These are phyloP conservation scores for Metaphire vulgaris DNA, from an alignment of 1,140 invertebrate species.

Conservation along the genomic window DNA sequence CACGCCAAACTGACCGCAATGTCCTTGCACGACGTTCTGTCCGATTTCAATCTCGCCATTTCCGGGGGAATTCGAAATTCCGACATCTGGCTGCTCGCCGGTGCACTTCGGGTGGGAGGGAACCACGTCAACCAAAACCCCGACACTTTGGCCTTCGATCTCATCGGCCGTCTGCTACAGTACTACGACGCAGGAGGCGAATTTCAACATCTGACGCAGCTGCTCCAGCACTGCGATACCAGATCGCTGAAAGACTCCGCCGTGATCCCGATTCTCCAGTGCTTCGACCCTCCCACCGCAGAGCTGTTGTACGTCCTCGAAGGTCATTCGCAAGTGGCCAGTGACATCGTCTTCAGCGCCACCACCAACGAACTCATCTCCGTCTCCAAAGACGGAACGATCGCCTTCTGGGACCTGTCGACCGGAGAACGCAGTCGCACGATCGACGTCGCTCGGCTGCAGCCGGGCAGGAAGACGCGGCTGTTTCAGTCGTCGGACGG, in stretches of 20 bases:
- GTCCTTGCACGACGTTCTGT: slow-evolving; percentile 80
- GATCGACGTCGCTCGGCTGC: slow-evolving; percentile 20
- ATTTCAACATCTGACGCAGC: slow-evolving; percentile 64
- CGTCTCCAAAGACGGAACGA: slow-evolving; percentile 24
- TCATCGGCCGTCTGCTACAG: slow-evolving; percentile 83
- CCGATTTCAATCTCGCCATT: slow-evolving; percentile 64
- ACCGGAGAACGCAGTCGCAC: slow-evolving; percentile 27
- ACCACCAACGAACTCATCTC: slow-evolving; percentile 29
- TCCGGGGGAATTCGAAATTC: slow-evolving; percentile 71
- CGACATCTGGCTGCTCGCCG: slow-evolving; percentile 79
- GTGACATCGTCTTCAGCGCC: slow-evolving; percentile 25
- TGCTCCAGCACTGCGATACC: slow-evolving; percentile 56
- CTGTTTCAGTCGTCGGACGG: slow-evolving; percentile 28
- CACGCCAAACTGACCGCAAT: slow-evolving; percentile 92
- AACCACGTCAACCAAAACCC: slow-evolving; percentile 74
- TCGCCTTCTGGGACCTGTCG: slow-evolving; percentile 29
- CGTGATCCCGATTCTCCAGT: slow-evolving; percentile 29
- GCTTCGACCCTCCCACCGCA: slow-evolving; percentile 25
- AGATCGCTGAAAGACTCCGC: slow-evolving; percentile 25
- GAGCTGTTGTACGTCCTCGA: slow-evolving; percentile 28
- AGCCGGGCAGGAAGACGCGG: slow-evolving; percentile 24
- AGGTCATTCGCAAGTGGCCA: slow-evolving; percentile 24
- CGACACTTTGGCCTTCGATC: slow-evolving; percentile 89
- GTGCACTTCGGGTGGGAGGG: slow-evolving; percentile 70
- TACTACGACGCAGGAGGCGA: slow-evolving; percentile 44